These are phyloP conservation scores for Eledone cirrhosa DNA, from an alignment of 2,888 invertebrate species.

Conservation along the genomic window DNA sequence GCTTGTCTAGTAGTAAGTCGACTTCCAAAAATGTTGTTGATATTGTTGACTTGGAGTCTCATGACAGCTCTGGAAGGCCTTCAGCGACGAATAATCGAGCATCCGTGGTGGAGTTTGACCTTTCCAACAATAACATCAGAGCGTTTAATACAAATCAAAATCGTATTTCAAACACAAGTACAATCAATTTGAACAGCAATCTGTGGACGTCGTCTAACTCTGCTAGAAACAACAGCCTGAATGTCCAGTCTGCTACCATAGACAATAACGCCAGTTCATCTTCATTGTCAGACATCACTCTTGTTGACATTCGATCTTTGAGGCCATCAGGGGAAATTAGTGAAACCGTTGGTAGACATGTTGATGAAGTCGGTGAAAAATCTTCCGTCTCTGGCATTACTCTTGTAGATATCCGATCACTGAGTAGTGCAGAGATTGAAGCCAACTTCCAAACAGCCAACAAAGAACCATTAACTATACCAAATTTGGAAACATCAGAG, in stretches of 20 bases:
- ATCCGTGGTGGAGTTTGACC: conserved; percentile 11
- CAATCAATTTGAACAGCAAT: conserved; percentile 3
- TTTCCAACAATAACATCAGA: conserved; percentile 3
- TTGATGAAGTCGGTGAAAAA: neutral
- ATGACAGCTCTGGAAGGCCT: neutral
- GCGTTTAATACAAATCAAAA: conserved; percentile 10
- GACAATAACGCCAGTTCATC: too few species aligned
- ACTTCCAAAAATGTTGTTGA: conserved; percentile 8
- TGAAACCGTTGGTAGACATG: neutral
- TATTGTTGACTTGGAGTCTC: neutral
- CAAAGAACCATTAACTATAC: neutral
- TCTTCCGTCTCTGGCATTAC: conserved; percentile 19
- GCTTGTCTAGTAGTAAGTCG: neutral
- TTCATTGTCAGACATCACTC: conserved; percentile 7
- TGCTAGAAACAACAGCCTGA: neutral
- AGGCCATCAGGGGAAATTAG: neutral
- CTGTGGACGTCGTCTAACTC: conserved; percentile 7
- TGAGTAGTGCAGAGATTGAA: conserved; percentile 23
- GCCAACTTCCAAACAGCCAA: neutral
- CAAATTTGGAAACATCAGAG: neutral
- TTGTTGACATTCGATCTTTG: neutral
- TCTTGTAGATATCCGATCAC: conserved; percentile 19
- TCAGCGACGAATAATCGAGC: neutral
- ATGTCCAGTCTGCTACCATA: neutral
- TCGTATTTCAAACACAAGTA: neutral